Conservation (phyloP, 2,888 invertebrate species). For the Tenthredo mesomela region DNA sequence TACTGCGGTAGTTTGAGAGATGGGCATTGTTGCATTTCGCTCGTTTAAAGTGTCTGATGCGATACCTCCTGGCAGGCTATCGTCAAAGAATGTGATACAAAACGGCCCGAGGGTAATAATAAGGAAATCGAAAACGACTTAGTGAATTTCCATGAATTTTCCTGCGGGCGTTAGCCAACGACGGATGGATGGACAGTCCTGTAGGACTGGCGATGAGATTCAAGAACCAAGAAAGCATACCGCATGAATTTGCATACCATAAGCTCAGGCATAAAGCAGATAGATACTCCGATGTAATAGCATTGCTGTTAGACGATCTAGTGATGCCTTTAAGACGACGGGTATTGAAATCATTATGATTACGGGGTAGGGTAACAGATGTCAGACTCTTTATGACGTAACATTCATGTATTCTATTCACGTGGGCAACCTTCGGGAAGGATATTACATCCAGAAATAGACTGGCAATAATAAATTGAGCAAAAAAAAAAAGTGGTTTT, state of each 20-base stretch:
- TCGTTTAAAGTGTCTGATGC: not conserved
- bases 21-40: not conserved
- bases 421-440: not conserved
- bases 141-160: slow-evolving; percentile 45
- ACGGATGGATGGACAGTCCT: not conserved
- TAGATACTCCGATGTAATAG: slow-evolving; percentile 33
- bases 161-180: slow-evolving; percentile 16
- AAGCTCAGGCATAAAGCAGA: not conserved
- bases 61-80: not conserved
- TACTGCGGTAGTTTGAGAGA: not conserved
- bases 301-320: slow-evolving; percentile 31
- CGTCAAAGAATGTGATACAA: slow-evolving; percentile 16
- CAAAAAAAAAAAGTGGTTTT: not conserved
- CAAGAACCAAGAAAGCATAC: slow-evolving; percentile 16
- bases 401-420: not conserved
- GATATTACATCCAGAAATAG: not conserved
- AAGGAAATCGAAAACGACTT: slow-evolving; percentile 31
- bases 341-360: slow-evolving; percentile 58
- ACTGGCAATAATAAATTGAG: not conserved
- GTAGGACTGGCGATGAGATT: not conserved
- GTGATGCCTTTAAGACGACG: slow-evolving; percentile 35
- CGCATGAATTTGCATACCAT: slow-evolving; percentile 40
- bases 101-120: not conserved
- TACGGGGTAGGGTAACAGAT: slow-evolving; percentile 57
- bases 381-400: not conserved